phyloP scores from a whole-genome alignment of 1,140 invertebrate species.

The Brachionus angularis region DNA sequence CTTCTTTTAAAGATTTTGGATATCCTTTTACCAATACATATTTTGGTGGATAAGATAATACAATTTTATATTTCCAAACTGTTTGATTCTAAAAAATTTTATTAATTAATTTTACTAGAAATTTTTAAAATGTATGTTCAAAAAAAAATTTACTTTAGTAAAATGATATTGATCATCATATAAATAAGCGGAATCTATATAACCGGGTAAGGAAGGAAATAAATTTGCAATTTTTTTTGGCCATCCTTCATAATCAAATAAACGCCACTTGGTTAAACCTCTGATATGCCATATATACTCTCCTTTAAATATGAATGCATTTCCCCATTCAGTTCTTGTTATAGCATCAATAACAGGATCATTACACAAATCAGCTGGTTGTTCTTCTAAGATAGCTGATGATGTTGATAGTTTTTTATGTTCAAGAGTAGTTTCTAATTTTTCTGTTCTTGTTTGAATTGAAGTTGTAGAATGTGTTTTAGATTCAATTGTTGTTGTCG shows the following conservation, averaged over 20 bases:
- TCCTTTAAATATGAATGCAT: constrained; percentile 39
- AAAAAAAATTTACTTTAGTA: constrained; percentile 30
- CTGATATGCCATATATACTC: constrained; percentile 41
- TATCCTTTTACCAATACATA: constrained; percentile 28
- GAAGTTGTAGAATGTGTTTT: background rate
- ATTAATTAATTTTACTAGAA: background rate
- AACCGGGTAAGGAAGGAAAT: constrained; percentile 21
- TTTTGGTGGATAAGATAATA: constrained; percentile 37
- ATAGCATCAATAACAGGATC: constrained; percentile 38
- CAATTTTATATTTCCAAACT: constrained; percentile 41
- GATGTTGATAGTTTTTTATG: too few relatives aligned
- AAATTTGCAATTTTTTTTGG: constrained; percentile 34
- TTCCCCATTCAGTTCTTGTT: constrained; percentile 42
- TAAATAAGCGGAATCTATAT: constrained; percentile 22
- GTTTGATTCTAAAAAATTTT: constrained; percentile 26
- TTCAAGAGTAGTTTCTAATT: too few relatives aligned
- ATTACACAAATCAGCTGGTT: constrained; percentile 40
- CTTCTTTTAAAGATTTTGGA: constrained; percentile 36
- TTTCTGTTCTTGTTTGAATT: background rate
- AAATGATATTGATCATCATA: constrained; percentile 39
- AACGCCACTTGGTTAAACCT: constrained; percentile 41
- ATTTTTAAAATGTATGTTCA: background rate
- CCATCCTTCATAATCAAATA: constrained; percentile 44
- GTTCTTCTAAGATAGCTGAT: background rate
- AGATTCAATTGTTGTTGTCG: background rate